Percentiles rank a stretch among this genome's conserved stretches.
These are phyloP conservation scores for Epicampocera succincta DNA, from an alignment of 2,888 invertebrate genomes.

Conservation along the genomic window DNA sequence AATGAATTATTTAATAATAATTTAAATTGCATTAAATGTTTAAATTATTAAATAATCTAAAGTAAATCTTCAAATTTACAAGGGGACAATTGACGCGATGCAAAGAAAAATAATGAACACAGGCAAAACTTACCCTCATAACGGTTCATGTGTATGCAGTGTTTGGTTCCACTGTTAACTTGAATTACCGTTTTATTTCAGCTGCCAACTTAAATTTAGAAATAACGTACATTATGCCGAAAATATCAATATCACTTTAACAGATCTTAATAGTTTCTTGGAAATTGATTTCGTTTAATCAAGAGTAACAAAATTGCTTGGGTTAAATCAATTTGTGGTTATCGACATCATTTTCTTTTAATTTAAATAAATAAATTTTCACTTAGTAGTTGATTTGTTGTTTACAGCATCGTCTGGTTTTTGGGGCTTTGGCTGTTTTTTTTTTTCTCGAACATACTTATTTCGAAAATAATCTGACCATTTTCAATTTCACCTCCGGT, in stretches of 20 bases:
- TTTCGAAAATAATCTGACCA: slow-evolving; percentile 42
- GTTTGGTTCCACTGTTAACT: not conserved
- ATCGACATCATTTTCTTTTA: slow-evolving; percentile 31
- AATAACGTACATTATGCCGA: not conserved
- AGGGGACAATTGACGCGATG: too few relatives aligned
- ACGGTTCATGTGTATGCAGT: too few relatives aligned
- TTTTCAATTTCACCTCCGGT: slow-evolving; percentile 70
- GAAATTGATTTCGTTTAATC: slow-evolving; percentile 24
- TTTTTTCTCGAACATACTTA: not conserved
- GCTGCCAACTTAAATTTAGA: not conserved
- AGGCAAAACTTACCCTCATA: too few relatives aligned
- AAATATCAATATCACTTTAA: not conserved
- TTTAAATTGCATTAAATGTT: too few relatives aligned
- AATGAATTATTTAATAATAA: too few relatives aligned
- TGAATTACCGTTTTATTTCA: not conserved
- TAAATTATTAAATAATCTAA: too few relatives aligned
- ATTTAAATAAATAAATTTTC: slow-evolving; percentile 55
- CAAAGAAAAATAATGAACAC: too few relatives aligned
- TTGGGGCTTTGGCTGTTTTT: not conserved
- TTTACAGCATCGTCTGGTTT: slow-evolving; percentile 5
- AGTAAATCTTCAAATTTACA: too few relatives aligned
- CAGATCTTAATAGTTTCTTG: slow-evolving; percentile 12
- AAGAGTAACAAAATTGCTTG: slow-evolving; percentile 16
- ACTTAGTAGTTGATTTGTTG: slow-evolving; percentile 32
- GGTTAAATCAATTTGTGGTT: slow-evolving; percentile 29